A percentile compares a stretch with the other conserved stretches of the same genome.
Conservation (phyloP, 2,113 vertebrate species). For the Cryptomyrus ogoouensis region DNA sequence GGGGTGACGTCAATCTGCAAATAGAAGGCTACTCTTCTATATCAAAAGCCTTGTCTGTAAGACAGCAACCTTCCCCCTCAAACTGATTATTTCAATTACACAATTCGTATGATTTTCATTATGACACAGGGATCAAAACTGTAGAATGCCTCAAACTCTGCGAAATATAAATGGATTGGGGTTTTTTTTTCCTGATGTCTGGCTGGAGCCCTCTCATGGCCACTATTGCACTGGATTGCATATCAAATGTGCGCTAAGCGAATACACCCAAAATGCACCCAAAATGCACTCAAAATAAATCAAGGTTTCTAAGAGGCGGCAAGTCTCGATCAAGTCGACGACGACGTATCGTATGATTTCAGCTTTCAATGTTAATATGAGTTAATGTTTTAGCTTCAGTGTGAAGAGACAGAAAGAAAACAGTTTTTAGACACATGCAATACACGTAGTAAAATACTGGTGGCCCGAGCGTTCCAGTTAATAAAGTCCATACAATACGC, state of each 20-base stretch:
- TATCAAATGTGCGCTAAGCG: neutral
- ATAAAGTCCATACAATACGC: neutral
- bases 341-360: neutral
- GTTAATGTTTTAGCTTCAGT: neutral
- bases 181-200: neutral
- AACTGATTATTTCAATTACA: conserved; percentile 10
- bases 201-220: neutral
- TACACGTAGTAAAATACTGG: neutral
- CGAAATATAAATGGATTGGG: neutral
- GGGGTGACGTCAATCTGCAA: conserved; percentile 44
- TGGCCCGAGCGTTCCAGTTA: neutral
- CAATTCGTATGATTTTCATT: conserved; percentile 1
- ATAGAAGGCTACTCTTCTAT: neutral
- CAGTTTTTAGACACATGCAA: neutral
- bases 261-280: neutral
- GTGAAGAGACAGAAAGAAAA: neutral
- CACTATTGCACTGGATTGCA: neutral
- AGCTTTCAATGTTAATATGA: neutral
- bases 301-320: neutral
- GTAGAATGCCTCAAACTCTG: neutral
- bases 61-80: neutral
- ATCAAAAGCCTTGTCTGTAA: neutral
- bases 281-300: neutral
- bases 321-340: neutral
- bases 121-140: neutral